Evolutionary conservation across 2,888 invertebrate genomes (phyloP).

Genomic region (Subacronicta megacephala): DNA sequence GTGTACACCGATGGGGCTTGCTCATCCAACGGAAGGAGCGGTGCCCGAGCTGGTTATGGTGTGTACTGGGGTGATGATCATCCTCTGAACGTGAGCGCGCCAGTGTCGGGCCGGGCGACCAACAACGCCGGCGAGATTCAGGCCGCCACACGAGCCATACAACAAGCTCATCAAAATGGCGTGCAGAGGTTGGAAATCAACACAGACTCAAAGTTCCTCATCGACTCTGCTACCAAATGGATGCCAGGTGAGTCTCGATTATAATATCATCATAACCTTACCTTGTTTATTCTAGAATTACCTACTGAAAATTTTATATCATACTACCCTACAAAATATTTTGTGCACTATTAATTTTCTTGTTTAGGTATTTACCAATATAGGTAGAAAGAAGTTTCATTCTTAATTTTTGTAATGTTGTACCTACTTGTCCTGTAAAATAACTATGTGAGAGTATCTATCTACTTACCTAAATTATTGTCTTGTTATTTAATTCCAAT

Average conservation of each 20-base stretch:
- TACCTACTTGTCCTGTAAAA: too few species aligned
- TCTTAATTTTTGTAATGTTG: too few species aligned
- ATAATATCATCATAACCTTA: too few species aligned
- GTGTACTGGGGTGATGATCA: slow-evolving; percentile 96
- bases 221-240: slow-evolving; percentile 96
- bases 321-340: too few species aligned
- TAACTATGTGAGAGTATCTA: too few species aligned
- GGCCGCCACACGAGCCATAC: slow-evolving; percentile 94
- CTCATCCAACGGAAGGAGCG: slow-evolving; percentile 92
- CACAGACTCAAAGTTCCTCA: slow-evolving; percentile 97
- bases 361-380: too few species aligned
- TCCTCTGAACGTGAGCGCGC: slow-evolving; percentile 93
- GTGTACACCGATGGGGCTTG: slow-evolving; percentile 99
- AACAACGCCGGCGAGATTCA: slow-evolving; percentile 99
- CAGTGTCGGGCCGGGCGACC: slow-evolving; percentile 95
- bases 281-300: too few species aligned
- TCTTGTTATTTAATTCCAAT: too few species aligned
- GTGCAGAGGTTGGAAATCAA: slow-evolving; percentile 93
- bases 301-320: too few species aligned
- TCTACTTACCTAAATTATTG: too few species aligned
- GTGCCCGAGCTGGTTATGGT: slow-evolving; percentile 96
- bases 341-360: too few species aligned
- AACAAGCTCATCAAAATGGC: slow-evolving; percentile 91
- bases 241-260: slow-evolving; percentile 87
- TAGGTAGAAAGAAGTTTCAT: too few species aligned